Evolutionary conservation across 2,797 vertebrate species (phyloP).

Genomic region (Phrynocephalus forsythii): DNA sequence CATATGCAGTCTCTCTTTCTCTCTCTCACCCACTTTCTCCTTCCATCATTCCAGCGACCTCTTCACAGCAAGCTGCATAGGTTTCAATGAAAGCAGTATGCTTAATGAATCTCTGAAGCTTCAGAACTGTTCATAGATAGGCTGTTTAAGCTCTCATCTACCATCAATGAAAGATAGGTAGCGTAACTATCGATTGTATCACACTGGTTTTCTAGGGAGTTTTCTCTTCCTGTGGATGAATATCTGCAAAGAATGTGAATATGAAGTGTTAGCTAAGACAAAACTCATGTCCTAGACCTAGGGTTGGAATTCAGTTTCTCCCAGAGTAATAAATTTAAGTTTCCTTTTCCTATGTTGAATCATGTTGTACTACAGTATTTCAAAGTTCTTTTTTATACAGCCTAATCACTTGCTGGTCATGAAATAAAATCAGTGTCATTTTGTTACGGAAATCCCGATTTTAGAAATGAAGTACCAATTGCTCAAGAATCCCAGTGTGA

Average conservation of each 20-base stretch:
- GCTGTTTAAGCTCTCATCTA: neutral
- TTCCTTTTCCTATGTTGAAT: neutral
- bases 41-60: neutral
- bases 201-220: neutral
- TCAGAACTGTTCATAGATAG: neutral
- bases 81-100: neutral
- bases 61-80: neutral
- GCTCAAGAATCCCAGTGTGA: neutral
- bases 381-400: slow-evolving; percentile 35
- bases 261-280: neutral
- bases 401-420: slow-evolving; percentile 9
- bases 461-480: neutral
- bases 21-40: too few species aligned
- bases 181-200: neutral
- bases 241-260: neutral
- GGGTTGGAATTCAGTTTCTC: neutral
- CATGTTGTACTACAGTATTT: neutral
- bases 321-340: neutral
- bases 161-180: neutral
- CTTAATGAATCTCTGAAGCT: neutral
- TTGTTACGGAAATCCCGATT: slow-evolving; percentile 41
- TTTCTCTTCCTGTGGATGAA: neutral
- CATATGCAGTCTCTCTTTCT: neutral
- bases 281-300: neutral
- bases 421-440: slow-evolving; percentile 25